A percentile compares a stretch with the other conserved stretches of the same genome.
phyloP scores from a whole-genome alignment of 2,113 vertebrate genomes.

The Notothenia coriiceps region DNA sequence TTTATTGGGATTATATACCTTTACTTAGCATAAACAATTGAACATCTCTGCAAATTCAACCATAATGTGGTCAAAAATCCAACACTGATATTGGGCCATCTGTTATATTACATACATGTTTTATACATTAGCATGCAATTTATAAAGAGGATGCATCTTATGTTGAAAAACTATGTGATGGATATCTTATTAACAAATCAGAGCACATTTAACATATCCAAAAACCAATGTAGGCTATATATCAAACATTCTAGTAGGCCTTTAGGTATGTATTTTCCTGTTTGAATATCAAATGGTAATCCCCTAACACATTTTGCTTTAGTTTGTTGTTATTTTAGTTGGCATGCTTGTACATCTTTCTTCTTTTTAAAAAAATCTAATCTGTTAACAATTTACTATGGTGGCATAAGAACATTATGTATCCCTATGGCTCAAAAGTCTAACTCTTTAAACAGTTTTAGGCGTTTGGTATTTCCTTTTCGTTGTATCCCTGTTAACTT shows the following conservation, averaged over 20 bases:
- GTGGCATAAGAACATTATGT: not conserved
- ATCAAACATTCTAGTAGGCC: too few species aligned
- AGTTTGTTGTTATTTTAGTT: not conserved
- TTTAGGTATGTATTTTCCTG: not conserved
- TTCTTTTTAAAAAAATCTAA: not conserved
- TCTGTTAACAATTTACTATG: conserved; percentile 4
- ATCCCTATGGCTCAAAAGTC: not conserved
- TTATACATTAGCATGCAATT: not conserved
- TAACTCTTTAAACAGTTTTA: conserved; percentile 5
- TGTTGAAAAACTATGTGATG: not conserved
- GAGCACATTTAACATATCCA: not conserved
- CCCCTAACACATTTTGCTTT: not conserved
- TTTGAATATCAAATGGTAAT: not conserved
- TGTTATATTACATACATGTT: too few species aligned
- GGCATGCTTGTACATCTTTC: not conserved
- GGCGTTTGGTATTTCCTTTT: not conserved
- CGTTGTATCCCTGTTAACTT: not conserved
- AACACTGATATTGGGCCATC: too few species aligned
- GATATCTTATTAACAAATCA: not conserved
- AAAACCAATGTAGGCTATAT: not conserved
- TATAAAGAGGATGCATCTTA: not conserved
- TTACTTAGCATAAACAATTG: not conserved
- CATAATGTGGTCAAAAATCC: too few species aligned
- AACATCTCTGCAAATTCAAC: not conserved
- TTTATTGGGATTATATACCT: not conserved